phyloP scores from a whole-genome alignment of 1,140 invertebrate genomes.

The Aphelenchoides fujianensis region DNA sequence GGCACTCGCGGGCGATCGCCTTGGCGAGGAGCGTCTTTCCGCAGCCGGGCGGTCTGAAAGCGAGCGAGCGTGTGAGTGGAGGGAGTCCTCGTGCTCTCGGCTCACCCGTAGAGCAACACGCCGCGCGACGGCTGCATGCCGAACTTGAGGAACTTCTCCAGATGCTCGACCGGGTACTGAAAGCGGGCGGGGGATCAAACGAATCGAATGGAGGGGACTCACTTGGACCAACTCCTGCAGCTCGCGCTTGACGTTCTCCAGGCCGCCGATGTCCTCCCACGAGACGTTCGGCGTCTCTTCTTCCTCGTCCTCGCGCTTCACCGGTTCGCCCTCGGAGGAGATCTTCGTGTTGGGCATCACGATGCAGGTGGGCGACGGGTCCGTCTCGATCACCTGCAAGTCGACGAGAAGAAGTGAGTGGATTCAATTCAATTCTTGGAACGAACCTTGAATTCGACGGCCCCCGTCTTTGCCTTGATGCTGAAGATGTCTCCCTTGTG shows the following conservation, averaged over 20 bases:
- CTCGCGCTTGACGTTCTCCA: conserved; percentile 93
- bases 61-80: no score
- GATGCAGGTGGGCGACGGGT: conserved; percentile 94
- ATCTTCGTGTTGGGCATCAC: conserved; percentile 98
- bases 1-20: conserved; percentile 98
- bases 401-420: neutral
- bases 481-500: conserved; percentile 97
- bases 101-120: conserved; percentile 96
- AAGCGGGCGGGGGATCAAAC: conserved; percentile 14
- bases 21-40: conserved; percentile 97
- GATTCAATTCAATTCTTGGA: conserved; percentile 64
- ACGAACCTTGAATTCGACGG: conserved; percentile 99
- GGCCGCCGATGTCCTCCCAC: conserved; percentile 96
- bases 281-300: conserved; percentile 95
- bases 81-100: no score
- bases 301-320: conserved; percentile 98
- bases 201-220: conserved; percentile 16
- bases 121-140: conserved; percentile 98
- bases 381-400: conserved; percentile 76
- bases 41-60: conserved; percentile 74
- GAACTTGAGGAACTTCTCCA: conserved; percentile 98
- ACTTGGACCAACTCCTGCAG: conserved; percentile 86
- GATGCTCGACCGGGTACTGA: conserved; percentile 96
- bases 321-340: conserved; percentile 96
- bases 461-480: conserved; percentile 93